Conservation (phyloP, 2,888 invertebrate genomes). For the Tuta absoluta region DNA sequence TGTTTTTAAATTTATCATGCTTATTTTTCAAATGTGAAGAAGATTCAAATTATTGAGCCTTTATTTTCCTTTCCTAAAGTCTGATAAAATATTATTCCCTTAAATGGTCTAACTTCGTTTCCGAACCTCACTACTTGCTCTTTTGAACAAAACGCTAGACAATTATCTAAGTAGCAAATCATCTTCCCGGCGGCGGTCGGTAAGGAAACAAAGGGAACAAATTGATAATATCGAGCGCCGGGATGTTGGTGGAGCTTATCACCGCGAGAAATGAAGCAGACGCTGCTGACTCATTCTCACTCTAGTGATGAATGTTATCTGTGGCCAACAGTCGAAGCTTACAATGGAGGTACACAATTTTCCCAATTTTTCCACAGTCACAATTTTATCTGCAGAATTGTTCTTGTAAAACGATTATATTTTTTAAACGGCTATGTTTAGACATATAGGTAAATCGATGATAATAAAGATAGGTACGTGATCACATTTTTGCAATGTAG, state of each 20-base stretch:
- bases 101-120: no score
- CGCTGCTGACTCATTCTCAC: slow-evolving; percentile 1
- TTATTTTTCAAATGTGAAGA: background rate
- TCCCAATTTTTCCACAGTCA: no score
- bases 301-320: background rate
- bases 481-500: no score
- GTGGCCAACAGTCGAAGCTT: slow-evolving; percentile 5
- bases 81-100: no score
- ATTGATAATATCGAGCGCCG: slow-evolving; percentile 6
- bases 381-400: no score
- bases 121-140: background rate
- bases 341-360: background rate
- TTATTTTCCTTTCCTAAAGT: background rate
- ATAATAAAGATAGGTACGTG: no score
- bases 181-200: background rate
- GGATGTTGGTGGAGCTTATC: slow-evolving; percentile 1
- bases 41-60: background rate
- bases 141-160: background rate
- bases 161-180: background rate
- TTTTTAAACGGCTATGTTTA: no score
- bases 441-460: no score
- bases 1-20: no score
- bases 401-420: no score
- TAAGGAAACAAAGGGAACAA: background rate
- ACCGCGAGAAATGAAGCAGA: background rate